Base-by-base conservation (phyloP, 2,888 invertebrate genomes). In the Microplitis deprimator region DNA sequence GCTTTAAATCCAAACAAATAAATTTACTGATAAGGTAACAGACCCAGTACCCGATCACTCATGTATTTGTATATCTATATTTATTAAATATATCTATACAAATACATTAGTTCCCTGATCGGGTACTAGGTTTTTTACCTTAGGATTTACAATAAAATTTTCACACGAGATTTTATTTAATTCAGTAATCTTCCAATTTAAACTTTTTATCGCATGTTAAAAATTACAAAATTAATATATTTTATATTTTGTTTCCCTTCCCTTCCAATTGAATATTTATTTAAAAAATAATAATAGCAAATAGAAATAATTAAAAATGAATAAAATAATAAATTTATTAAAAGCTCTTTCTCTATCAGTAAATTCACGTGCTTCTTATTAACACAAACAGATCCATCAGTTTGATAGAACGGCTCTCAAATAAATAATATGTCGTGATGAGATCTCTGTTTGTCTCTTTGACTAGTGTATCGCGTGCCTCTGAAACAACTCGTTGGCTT, bases 281-380 rank as follows among this genome's bases (percentile, higher is more conserved):
- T 29, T 29, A 4, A 29, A 29, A 29, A 29, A 29, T 29, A 29
- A 4, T 4, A 2, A 29, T 29, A 29, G 29, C 29, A 3, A 29
- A 29, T 29, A 29, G 0, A 29, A 29, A 29, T 29, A 29, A 29
- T 29, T 29, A 29, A 29, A 29, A 29, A 29, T 29, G 29, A 29
- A 29, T 29, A 29, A 29, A 29, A 29, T 29, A 29, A 29, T 29
- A 4, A 29, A 29, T 29, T 29, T 29, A 29, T 29, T 29, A 29
- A 29, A 29, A 29, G 0, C 41, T 68, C 41, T 59, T 29, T 6
- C 62, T 61, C 41, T 71, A 40, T 50, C 62, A 62, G 13, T 41
- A 50, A 40, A 65, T 76, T 78, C 82, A 79, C 82, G 79, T 81
- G 80, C 76, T 80, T 82, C 80, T 81, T 79, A 79, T 81, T 81